Evolutionary conservation across 2,888 invertebrate genomes (phyloP), one percentile per base, ranked within the genome.

Genomic region (Sminthurinus aureus): DNA sequence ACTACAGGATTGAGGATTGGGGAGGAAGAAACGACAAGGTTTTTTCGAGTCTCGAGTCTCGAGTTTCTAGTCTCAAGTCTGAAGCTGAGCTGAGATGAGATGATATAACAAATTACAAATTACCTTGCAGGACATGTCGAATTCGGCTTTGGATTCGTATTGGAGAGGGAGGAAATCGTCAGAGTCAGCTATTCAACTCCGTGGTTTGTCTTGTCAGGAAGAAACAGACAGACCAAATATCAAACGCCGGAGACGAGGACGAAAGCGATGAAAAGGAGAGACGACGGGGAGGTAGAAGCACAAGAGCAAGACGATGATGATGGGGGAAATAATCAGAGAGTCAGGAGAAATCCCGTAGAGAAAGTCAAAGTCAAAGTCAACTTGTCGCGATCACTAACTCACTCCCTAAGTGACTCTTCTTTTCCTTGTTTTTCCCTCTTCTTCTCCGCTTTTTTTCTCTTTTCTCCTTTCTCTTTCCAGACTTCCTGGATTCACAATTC

Each of bases 61-160:
- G 15, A 18, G 64, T 4, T 8, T 64, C 15, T 18, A 2, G 8
- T 11, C 66, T n/a, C 15, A 66, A 66, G 20, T 11, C 6, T 66
- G 15, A 18, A 66, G 66, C 6, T 15, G 66, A 18, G 66, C 6
- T 20, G 22, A 18, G 22, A 67, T 20, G 38, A 75, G 50, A 75
- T 51, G 18, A 76, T 18, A 58, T 76, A 22, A 58, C 58, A 76
- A 76, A 76, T 73, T 22, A 73, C 38, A 38, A 58, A 64, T 66
- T 64, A 76, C 75, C 75, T 75, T 75, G 76, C 76, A 75, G 76
- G 76, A 69, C 75, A 75, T 76, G 73, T 74, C 24, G 81, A 79
- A n/a, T 71, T 2, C n/a, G 13, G 18, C 0, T 38, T 26, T 50
- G 38, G 6, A 38, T 38, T 38, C 3, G 38, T 4, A 38, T 38